These are phyloP conservation scores for Toxostoma redivivum DNA, from an alignment of 2,113 vertebrate genomes.

Conservation along the genomic window DNA sequence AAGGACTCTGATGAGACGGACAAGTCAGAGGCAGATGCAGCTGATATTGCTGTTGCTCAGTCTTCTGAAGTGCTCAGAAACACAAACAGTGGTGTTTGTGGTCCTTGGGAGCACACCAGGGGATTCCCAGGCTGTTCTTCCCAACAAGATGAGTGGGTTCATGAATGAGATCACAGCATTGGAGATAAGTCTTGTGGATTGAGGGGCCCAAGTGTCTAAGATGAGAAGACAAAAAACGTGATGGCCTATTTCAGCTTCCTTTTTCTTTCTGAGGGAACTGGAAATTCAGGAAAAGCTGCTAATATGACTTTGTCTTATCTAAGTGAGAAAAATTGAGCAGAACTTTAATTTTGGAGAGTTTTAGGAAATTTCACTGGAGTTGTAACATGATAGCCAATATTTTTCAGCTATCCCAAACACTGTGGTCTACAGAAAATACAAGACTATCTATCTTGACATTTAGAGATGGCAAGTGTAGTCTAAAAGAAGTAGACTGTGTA, in stretches of 20 bases:
- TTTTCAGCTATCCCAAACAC: background rate
- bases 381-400: background rate
- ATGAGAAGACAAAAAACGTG: background rate
- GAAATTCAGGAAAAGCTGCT: background rate
- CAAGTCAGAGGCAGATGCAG: background rate
- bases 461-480: background rate
- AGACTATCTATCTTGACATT: slow-evolving; percentile 9
- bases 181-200: background rate
- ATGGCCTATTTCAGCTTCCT: background rate
- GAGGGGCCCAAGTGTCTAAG: background rate
- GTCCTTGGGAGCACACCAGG: background rate
- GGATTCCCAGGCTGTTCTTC: background rate
- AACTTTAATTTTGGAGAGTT: background rate
- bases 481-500: slow-evolving; percentile 25
- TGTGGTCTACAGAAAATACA: background rate
- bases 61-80: background rate
- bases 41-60: background rate
- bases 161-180: background rate
- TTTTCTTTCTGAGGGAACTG: background rate
- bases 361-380: background rate
- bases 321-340: background rate
- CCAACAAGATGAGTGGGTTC: background rate
- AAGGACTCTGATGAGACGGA: background rate
- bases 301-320: background rate
- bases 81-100: background rate